Conservation (phyloP, 92 coral and sea anemone species). For the Epizoanthus illoricatus region DNA sequence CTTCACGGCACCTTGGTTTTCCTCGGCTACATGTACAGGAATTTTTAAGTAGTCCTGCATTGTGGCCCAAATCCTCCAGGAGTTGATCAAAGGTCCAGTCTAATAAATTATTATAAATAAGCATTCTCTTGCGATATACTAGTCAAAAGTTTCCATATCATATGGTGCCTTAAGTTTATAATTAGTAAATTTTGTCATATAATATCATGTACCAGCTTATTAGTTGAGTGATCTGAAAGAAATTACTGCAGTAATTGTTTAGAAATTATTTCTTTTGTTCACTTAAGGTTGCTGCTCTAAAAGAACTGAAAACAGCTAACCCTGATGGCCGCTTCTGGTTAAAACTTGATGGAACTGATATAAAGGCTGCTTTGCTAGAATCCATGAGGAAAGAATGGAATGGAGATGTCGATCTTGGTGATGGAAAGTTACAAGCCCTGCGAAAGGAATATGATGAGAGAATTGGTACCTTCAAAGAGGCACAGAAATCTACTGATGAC, state of each 20-base stretch:
- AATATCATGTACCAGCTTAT: too few relatives aligned
- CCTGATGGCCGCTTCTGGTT: slow-evolving; percentile 19
- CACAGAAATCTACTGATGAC: background rate
- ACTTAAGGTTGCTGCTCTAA: background rate
- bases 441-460: slow-evolving; percentile 8
- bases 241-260: background rate
- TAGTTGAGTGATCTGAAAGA: too few relatives aligned
- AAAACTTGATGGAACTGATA: slow-evolving; percentile 4
- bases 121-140: too few relatives aligned
- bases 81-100: too few relatives aligned
- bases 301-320: slow-evolving; percentile 8
- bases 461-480: background rate
- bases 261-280: background rate
- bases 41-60: too few relatives aligned
- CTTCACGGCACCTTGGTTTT: too few relatives aligned
- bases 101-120: too few relatives aligned
- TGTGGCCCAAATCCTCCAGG: too few relatives aligned
- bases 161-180: too few relatives aligned
- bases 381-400: slow-evolving; percentile 21
- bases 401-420: slow-evolving; percentile 29
- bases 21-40: too few relatives aligned
- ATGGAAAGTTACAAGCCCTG: slow-evolving; percentile 6
- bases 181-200: too few relatives aligned
- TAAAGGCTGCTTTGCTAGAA: slow-evolving; percentile 7
- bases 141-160: too few relatives aligned